Evolutionary conservation across 2,113 vertebrate species (phyloP), one percentile per base, ranked within the genome.

Genomic region (Rana temporaria): DNA sequence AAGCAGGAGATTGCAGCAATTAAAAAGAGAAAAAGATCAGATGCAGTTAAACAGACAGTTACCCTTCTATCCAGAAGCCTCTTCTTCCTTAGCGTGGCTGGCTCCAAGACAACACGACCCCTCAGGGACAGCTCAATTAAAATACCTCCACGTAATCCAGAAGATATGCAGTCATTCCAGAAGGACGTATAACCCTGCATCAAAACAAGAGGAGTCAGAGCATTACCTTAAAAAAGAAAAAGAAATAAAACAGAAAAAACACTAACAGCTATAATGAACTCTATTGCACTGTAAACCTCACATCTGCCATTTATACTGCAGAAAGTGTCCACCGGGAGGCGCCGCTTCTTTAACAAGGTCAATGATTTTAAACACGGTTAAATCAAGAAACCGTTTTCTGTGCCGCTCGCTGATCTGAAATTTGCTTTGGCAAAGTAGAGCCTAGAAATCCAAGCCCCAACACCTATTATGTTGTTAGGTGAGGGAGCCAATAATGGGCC

Each of bases 151-250:
- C 95, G 91, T 53, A 96, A 88, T 0, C 95, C 95, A 0, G 94
- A 94, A 0, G 95, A 96, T 90, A 96, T 95, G 90, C 94, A 95
- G 89, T 96, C 95, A 0, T 96, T 96, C 95, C 95, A 96, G 91
- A 96, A 96, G 12, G 95, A 95, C 0, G 94, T 95, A 78, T 95
- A 95, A 69, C 95, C 95, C 93, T 96, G 84, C 14, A 48, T 8
- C 30, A 72, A 18, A 32, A 64, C 14, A 18, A 22, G n/a, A 42
- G 6, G 19, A 0, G 19, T 38, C 30, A 0, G 0, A 6, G 42
- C 0, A 30, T 30, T 6, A 30, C 26, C 34, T 38, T 38, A 6
- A 38, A 8, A 38, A 38, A 5, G 6, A 38, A 38, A 16, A 38
- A 19, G 42, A 34, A 30, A 18, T 2, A 67, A 22, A 0, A 1